These are phyloP conservation scores for Gorsachius magnificus DNA, from an alignment of 2,797 vertebrate genomes.

Conservation along the genomic window DNA sequence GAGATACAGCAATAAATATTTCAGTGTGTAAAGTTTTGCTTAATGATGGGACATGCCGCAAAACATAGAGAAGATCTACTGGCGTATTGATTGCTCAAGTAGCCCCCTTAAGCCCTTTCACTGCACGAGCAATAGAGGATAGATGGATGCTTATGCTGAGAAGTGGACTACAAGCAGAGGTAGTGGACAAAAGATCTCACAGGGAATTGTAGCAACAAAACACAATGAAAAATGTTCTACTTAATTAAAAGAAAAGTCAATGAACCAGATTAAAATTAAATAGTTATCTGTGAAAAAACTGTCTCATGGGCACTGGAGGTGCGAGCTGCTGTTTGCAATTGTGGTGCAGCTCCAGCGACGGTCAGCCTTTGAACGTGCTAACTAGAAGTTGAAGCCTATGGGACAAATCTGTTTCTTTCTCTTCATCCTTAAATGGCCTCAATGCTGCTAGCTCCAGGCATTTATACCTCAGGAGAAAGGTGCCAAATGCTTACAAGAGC, in stretches of 20 bases:
- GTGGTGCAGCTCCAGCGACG: neutral
- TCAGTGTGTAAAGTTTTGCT: neutral
- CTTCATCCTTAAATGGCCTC: neutral
- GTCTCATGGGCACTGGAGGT: neutral
- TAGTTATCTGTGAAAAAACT: neutral
- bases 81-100: neutral
- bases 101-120: neutral
- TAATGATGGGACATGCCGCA: neutral
- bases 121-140: neutral
- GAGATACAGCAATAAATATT: neutral
- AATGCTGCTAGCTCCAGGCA: neutral
- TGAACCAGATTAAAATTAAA: neutral
- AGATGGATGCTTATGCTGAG: neutral
- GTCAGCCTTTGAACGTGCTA: neutral
- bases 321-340: neutral
- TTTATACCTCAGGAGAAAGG: neutral
- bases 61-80: neutral
- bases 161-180: neutral
- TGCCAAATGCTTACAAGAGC: neutral
- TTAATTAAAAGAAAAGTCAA: neutral
- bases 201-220: neutral
- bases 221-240: neutral
- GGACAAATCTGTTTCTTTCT: neutral
- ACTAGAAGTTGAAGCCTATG: neutral
- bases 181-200: neutral